Evolutionary conservation across 2,113 vertebrate genomes (phyloP).

Genomic region (Ailurus styani): DNA sequence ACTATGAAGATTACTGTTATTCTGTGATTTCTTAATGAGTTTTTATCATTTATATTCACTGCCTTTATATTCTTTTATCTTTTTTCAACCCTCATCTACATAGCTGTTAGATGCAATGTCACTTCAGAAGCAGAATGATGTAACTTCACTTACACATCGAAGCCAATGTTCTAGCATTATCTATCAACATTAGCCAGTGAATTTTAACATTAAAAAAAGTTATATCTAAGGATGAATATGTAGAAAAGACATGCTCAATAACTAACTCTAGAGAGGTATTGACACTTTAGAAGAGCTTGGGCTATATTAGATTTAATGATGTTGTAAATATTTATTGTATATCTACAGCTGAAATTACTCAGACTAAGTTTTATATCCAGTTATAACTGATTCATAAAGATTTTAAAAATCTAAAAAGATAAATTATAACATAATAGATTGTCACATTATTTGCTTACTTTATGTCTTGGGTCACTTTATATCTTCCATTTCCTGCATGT

Average conservation of each 20-base stretch:
- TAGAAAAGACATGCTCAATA: not conserved
- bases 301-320: not conserved
- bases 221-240: not conserved
- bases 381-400: not conserved
- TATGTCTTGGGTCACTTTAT: not conserved
- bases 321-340: not conserved
- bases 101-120: not conserved
- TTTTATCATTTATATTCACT: not conserved
- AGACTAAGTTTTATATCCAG: not conserved
- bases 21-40: not conserved
- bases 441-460: conserved; percentile 39
- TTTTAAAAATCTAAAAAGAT: not conserved
- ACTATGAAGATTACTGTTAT: not conserved
- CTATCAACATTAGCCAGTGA: not conserved
- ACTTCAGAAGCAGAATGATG: not conserved
- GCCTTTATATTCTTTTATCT: not conserved
- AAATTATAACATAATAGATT: not conserved
- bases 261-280: not conserved
- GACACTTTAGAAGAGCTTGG: not conserved
- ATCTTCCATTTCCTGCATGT: not conserved
- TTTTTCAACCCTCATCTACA: not conserved
- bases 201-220: not conserved
- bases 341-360: not conserved
- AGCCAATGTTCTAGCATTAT: not conserved
- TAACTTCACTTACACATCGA: not conserved